Evolutionary conservation across 92 coral and sea anemone species (phyloP).

Genomic region (Siderastrea radians): DNA sequence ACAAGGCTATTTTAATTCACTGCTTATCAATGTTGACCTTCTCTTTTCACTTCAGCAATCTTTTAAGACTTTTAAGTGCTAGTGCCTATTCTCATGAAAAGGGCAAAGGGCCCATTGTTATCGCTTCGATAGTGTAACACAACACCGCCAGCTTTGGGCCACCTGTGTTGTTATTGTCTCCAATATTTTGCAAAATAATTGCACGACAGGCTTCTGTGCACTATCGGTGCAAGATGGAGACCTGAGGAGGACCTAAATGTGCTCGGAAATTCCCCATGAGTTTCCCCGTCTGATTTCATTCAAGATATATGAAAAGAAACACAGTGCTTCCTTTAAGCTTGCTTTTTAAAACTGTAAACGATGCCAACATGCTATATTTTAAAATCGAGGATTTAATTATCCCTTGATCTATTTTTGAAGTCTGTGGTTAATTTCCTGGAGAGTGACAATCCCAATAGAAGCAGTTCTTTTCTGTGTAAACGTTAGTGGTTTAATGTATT

Average conservation of each 20-base stretch:
- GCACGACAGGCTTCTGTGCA: not conserved
- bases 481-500: not conserved
- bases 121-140: slow-evolving; percentile 29
- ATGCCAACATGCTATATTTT: too few relatives aligned
- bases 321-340: too few relatives aligned
- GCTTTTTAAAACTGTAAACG: too few relatives aligned
- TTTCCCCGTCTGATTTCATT: too few relatives aligned
- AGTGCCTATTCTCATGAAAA: slow-evolving; percentile 10
- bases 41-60: slow-evolving; percentile 27
- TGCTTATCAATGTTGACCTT: slow-evolving; percentile 27
- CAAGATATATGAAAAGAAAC: too few relatives aligned
- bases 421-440: too few relatives aligned
- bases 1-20: slow-evolving; percentile 10
- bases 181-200: not conserved
- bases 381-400: too few relatives aligned
- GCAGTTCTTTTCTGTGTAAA: not conserved
- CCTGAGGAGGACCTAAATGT: too few relatives aligned
- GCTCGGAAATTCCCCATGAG: too few relatives aligned
- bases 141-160: slow-evolving; percentile 18
- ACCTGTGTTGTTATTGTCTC: slow-evolving; percentile 15
- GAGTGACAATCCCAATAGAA: too few relatives aligned
- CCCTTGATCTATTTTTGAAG: too few relatives aligned
- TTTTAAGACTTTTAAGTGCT: slow-evolving; percentile 4
- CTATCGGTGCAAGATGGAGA: too few relatives aligned
- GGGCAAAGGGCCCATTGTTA: slow-evolving; percentile 14